Percentiles rank a stretch among this genome's conserved stretches.
Conservation (phyloP, 2,888 invertebrate species). For the Agrotis clavis region DNA sequence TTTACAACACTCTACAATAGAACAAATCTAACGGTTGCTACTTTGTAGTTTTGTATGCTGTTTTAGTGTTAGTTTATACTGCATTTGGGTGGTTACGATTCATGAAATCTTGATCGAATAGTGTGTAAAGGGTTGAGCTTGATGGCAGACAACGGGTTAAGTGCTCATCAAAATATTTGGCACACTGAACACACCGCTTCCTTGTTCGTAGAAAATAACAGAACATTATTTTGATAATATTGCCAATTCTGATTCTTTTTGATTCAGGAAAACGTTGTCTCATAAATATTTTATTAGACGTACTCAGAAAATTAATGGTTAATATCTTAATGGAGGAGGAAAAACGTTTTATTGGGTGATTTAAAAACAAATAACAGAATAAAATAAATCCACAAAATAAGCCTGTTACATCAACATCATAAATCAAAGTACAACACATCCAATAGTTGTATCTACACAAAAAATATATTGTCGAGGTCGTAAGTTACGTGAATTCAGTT, state of each 20-base stretch:
- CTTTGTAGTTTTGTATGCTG: slow-evolving; percentile 62
- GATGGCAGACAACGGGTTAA: slow-evolving; percentile 28
- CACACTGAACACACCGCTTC: slow-evolving; percentile 26
- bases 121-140: slow-evolving; percentile 13
- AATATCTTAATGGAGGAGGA: slow-evolving; percentile 5
- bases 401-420: slow-evolving; percentile 24
- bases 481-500: slow-evolving; percentile 75
- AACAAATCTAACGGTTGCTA: slow-evolving; percentile 59
- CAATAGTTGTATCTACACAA: slow-evolving; percentile 58
- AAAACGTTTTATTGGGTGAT: slow-evolving; percentile 11
- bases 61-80: slow-evolving; percentile 60
- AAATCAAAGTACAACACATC: slow-evolving; percentile 47
- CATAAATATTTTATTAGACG: slow-evolving; percentile 42
- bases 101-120: slow-evolving; percentile 37
- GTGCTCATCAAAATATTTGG: slow-evolving; percentile 41
- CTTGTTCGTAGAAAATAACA: slow-evolving; percentile 41
- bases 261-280: slow-evolving; percentile 30
- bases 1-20: slow-evolving; percentile 62
- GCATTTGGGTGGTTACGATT: slow-evolving; percentile 48
- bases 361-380: not conserved
- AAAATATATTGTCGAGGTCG: slow-evolving; percentile 66
- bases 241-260: slow-evolving; percentile 19
- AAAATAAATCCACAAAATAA: slow-evolving; percentile 23
- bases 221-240: slow-evolving; percentile 7
- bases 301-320: slow-evolving; percentile 18